Base-by-base conservation (phyloP, 2,113 vertebrate species). In the Xenopus borealis region DNA sequence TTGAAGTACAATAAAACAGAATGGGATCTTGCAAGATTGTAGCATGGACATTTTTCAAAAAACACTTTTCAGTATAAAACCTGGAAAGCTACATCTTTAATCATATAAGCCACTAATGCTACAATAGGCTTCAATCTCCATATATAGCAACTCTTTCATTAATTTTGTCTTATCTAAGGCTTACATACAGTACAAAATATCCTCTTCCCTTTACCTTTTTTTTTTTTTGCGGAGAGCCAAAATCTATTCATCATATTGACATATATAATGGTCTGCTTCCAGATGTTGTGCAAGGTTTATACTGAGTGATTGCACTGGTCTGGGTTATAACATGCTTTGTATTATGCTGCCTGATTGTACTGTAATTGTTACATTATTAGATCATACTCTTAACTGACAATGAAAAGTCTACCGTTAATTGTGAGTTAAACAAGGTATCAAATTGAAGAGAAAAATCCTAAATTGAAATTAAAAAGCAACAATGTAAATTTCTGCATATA, bases 221-320 rank as follows among this genome's bases (percentile, higher is more conserved):
- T 27, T 27, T 27, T 27, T 27, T 12, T 11, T 23, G 47, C 7
- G 73, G 66, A 52, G 58, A 76, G 59, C 58, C 58, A 18, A 44
- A 55, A 69, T 75, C 73, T 69, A 76, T 76, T 76, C 47, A 69
- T 76, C 73, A 76, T 69, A 45, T 16, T 76, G 73, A 76, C 66
- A 76, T 69, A 53, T n/a, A 50, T 76, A 76, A 76, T 76, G 73
- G 58, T 53, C 40, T 47, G 12, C 61, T 62, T 69, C 73, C 73
- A 76, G 73, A 69, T 76, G 66, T 69, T 76, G 44, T 3, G 65
- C 30, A 20, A 53, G 46, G 27, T 62, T 62, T 63, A 62, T 59
- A 23, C 66, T 18, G 66, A 62, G 53, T 69, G 73, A 53, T 52
- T 62, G 73, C 59, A 62, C 9, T 52, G 46, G 66, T 58, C 66